These are phyloP conservation scores for Pseudoatta argentina DNA, from an alignment of 1,140 invertebrate genomes.

Conservation along the genomic window DNA sequence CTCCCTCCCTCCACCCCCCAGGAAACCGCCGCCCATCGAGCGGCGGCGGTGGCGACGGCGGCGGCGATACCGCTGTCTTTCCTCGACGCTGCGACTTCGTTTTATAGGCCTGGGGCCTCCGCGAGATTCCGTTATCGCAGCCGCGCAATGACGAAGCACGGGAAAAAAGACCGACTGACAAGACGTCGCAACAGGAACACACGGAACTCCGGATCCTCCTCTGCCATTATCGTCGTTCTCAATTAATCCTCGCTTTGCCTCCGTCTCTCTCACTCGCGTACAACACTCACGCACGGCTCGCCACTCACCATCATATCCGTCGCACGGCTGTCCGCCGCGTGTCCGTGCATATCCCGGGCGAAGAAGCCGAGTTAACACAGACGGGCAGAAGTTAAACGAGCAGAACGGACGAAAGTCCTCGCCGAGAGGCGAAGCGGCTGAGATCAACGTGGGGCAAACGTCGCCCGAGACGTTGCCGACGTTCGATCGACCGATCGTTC, in stretches of 20 bases:
- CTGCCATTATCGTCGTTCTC: not conserved
- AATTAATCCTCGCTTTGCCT: not conserved
- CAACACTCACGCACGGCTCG: not conserved
- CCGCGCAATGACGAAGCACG: conserved; percentile 48
- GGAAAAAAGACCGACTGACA: conserved; percentile 66
- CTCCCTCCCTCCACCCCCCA: conserved; percentile 39
- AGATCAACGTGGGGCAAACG: conserved; percentile 43
- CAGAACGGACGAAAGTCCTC: conserved; percentile 23
- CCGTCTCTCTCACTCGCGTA: not conserved
- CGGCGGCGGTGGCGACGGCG: not conserved
- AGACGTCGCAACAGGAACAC: conserved; percentile 60
- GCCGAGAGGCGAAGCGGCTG: conserved; percentile 7
- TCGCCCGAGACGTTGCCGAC: conserved; percentile 44
- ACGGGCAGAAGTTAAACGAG: not conserved
- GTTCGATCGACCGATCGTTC: not conserved
- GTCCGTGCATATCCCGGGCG: conserved; percentile 64
- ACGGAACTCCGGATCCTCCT: conserved; percentile 55
- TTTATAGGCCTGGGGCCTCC: conserved; percentile 36
- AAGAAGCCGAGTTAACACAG: not conserved
- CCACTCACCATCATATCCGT: conserved; percentile 72
- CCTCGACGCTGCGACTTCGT: conserved; percentile 34
- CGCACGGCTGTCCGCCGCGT: conserved; percentile 66
- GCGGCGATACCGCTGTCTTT: not conserved
- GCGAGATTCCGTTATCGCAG: conserved; percentile 61
- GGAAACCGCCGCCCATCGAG: conserved; percentile 72